Base-by-base conservation (phyloP, 2,888 invertebrate genomes). In the Phengaris arion region DNA sequence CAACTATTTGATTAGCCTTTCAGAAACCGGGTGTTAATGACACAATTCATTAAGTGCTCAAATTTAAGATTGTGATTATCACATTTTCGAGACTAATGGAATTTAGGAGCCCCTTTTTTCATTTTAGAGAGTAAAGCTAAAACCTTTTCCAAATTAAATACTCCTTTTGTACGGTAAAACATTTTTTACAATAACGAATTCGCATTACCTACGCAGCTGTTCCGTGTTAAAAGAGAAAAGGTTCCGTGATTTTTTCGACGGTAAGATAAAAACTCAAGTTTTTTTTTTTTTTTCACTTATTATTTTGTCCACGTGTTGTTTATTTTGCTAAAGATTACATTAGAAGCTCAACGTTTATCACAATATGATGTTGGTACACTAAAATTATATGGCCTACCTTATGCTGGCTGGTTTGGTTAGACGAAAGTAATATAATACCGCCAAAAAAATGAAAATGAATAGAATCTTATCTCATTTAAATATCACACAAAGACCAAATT, bases 401-500 rank as follows among this genome's bases (percentile, higher is more conserved):
- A 59, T 10, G 7, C 8, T 15, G 22, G 15, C 35, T 13, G 64
- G 12, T 45, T 64, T 13, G 12, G 13, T 22, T 2, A 8, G 10
- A 59, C 2, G 22, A 64, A 10, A 52, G 15, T 48, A 69, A 69
- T 48, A 69, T 12, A 45, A 12, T 59, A 8, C 59, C 59, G 64
- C 45, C 64, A 64, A 64, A 64, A 3, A 45, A 10, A 59, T 35
- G 22, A 15, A 15, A 10, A 59, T 9, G 48, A 48, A 68, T 45
- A 46, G 15, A 72, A 45, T 15, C n/a, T 76, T 74, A 69, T 72
- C 74, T 74, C 13, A 74, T 74, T 75, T 78, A 77, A 78, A 79
- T 79, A 76, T 77, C 77, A 75, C 75, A 69, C 45, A 75, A 77
- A 76, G 74, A 77, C 77, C 74, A 76, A 73, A 76, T 77, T 75